These are phyloP conservation scores for Mobula birostris DNA, from an alignment of 2,113 vertebrate species.

Conservation along the genomic window DNA sequence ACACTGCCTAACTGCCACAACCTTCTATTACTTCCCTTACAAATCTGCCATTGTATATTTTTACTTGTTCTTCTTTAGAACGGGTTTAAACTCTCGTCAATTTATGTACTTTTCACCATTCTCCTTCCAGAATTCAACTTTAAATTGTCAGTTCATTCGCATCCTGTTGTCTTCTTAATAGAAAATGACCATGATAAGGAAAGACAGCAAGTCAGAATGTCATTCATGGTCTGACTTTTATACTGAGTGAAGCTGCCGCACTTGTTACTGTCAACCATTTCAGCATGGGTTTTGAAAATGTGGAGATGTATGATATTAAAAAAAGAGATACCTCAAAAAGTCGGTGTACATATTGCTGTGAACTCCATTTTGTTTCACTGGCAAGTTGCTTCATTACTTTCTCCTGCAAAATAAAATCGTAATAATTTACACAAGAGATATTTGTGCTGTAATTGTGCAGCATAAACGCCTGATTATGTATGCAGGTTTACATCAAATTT, in stretches of 20 bases:
- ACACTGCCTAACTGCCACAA: constrained; percentile 58
- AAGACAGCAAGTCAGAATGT: background rate
- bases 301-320: background rate
- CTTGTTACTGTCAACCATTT: background rate
- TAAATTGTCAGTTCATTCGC: no score
- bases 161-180: background rate
- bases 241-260: background rate
- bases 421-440: background rate
- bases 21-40: constrained; percentile 23
- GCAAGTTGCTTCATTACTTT: constrained; percentile 40
- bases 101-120: background rate
- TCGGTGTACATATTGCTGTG: constrained; percentile 8
- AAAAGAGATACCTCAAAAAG: constrained; percentile 13
- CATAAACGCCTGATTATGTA: background rate
- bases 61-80: background rate
- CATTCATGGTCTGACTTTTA: background rate
- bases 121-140: background rate
- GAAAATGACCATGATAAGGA: background rate
- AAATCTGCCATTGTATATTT: background rate
- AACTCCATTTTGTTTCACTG: constrained; percentile 33
- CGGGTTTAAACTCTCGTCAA: no score
- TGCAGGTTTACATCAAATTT: background rate
- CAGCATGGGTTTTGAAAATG: background rate
- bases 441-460: background rate
- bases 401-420: background rate